Evolutionary conservation across 2,888 invertebrate genomes (phyloP), one percentile per base, ranked within the genome.

Genomic region (Agrochola circellaris): DNA sequence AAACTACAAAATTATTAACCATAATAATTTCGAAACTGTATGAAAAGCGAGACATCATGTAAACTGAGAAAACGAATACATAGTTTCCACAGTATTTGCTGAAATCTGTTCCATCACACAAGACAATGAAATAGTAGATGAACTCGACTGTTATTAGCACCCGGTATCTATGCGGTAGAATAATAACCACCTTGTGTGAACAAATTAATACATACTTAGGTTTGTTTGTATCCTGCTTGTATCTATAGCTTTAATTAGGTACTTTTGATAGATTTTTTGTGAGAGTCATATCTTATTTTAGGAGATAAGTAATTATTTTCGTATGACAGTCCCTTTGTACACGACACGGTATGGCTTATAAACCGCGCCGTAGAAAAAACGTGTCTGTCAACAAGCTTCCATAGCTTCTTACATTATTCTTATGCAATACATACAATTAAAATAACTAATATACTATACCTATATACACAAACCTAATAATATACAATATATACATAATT

Each of bases 1-100:
- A 23, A 51, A 48, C 13, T 30, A 30, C 7, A 66, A 30, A 7
- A 48, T 48, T 30, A 42, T 20, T 15, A 15, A 71, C 62, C 70
- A 70, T 80, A 45, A 11, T 9, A 9, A 42, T 42, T 42, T 42
- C 11, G 42, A 42, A 42, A 42, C 11, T 42, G 8, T 30, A 60
- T 61, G 34, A 68, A 67, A 68, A 56, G 48, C 54, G 6, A 30
- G 26, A 5, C 9, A 0, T 13, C 30, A 26, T 48, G 62, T 54
- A 76, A 2, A 38, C 6, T 6, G 1, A 11, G n/a, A 58, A 51
- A 38, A 51, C 17, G 51, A 66, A 54, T 45, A 45, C 15, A 15
- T 45, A 45, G 42, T 51, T 76, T 77, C 20, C 26, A 48, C 48
- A 64, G n/a, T 77, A 64, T 69, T 77, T 42, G 62, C 48, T 76